Evolutionary conservation across 1,140 invertebrate genomes (phyloP), one percentile per base, ranked within the genome.

Genomic region (Temnothorax nylanderi): DNA sequence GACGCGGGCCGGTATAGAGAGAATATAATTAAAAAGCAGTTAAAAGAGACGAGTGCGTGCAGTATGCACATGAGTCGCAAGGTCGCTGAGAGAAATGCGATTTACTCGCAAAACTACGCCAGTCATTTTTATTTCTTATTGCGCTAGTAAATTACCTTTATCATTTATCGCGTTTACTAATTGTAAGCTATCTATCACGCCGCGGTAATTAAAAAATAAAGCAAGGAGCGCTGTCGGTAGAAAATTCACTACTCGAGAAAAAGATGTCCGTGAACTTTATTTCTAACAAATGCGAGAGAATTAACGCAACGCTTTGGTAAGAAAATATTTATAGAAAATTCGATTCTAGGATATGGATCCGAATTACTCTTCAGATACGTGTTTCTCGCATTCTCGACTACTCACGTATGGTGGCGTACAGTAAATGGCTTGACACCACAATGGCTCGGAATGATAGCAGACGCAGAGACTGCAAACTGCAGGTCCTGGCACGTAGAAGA

Each of bases 401-500:
- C 97, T 97, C 92, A 98, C 97, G 93, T 97, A 97, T 82, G 98
- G 98, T 65, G 98, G 97, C 90, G 97, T 97, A 93, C 98, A 98
- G 94, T 97, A 98, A 87, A 98, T 98, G 13, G 98, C 97, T 93
- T 97, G 97, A 94, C 98, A 98, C 97, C 97, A 98, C 95, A 97
- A 97, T 71, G 97, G 97, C 92, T 97, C 97, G 18, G 97, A 97
- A 93, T 98, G 97, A 94, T 98, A 98, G 95, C 98, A 98, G 21
- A 97, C 97, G 93, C 98, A 98, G 81, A 97, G 96, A 62, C 97
- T 97, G 93, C 98, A 98, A n/a, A 98, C 97, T 32, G 98, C 97
- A 2, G 97, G 97, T 41, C 98, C 97, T 18, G 98, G 98, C 37
- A 98, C 97, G 94, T 98, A 98, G 6, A 97, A 95, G 74, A 97